Percentiles rank a stretch among this genome's conserved stretches.
These are phyloP conservation scores for Himalopsyche anomala DNA, from an alignment of 2,888 invertebrate genomes.

Conservation along the genomic window DNA sequence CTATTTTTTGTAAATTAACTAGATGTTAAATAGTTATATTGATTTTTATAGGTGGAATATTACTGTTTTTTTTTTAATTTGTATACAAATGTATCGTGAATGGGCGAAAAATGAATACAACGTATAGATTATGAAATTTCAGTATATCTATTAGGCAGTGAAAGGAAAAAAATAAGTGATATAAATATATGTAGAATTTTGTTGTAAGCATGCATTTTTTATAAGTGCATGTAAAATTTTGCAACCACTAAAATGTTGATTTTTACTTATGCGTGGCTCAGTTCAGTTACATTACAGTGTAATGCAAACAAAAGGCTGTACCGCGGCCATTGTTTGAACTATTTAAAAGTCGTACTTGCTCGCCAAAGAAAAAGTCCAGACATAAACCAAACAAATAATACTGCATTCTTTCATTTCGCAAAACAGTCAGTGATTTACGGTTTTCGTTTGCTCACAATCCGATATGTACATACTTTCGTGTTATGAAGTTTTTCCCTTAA, in stretches of 20 bases:
- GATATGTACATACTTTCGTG: slow-evolving; percentile 49
- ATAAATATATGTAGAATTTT: too few species aligned
- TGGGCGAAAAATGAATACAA: too few species aligned
- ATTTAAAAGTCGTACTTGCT: slow-evolving; percentile 49
- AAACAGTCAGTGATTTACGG: slow-evolving; percentile 59
- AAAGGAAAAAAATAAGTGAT: too few species aligned
- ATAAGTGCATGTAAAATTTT: neutral
- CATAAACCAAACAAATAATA: slow-evolving; percentile 49
- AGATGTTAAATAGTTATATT: too few species aligned
- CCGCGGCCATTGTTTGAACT: slow-evolving; percentile 54
- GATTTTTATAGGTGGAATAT: too few species aligned
- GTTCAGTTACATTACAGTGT: slow-evolving; percentile 41
- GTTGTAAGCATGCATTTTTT: neutral
- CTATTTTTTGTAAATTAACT: too few species aligned
- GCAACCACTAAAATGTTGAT: slow-evolving; percentile 18
- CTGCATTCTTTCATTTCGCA: slow-evolving; percentile 59
- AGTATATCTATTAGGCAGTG: too few species aligned
- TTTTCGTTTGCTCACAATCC: slow-evolving; percentile 52
- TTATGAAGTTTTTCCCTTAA: slow-evolving; percentile 32
- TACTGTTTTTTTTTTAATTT: too few species aligned
- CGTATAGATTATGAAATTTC: too few species aligned
- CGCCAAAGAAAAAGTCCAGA: slow-evolving; percentile 44
- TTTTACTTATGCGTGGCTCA: slow-evolving; percentile 27
- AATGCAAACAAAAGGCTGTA: slow-evolving; percentile 51
- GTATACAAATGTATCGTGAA: too few species aligned